A percentile compares a stretch with the other conserved stretches of the same genome.
These are phyloP conservation scores for Papilio polyxenes DNA, from an alignment of 1,140 invertebrate species.

Conservation along the genomic window DNA sequence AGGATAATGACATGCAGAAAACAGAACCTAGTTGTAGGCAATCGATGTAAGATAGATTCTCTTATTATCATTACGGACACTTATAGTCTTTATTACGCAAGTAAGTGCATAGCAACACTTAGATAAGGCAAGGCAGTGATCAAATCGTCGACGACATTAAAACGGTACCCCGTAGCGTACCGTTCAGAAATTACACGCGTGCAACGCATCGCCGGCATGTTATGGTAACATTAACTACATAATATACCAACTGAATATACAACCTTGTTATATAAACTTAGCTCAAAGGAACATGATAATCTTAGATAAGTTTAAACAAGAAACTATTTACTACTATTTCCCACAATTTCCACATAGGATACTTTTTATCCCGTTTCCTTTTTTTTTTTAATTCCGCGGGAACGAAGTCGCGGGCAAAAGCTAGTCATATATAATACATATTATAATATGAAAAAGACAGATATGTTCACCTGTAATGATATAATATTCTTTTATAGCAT, in stretches of 20 bases:
- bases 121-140: slow-evolving; percentile 37
- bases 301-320: not conserved
- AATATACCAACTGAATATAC: slow-evolving; percentile 10
- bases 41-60: too few species aligned
- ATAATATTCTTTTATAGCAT: not conserved
- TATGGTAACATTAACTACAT: slow-evolving; percentile 25
- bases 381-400: too few species aligned
- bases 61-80: too few species aligned
- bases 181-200: slow-evolving; percentile 30
- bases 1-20: too few species aligned
- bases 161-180: slow-evolving; percentile 54
- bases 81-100: not conserved
- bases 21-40: too few species aligned
- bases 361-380: too few species aligned
- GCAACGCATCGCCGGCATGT: slow-evolving; percentile 2
- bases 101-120: not conserved
- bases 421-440: too few species aligned
- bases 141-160: slow-evolving; percentile 51
- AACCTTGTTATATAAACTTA: not conserved
- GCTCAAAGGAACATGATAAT: not conserved
- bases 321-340: not conserved
- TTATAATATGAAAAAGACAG: not conserved
- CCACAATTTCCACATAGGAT: too few species aligned
- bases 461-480: not conserved
- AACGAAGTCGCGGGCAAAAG: too few species aligned